Percentiles rank a stretch among this genome's conserved stretches.
These are phyloP conservation scores for Heliopora coerulea DNA, from an alignment of 92 coral and sea anemone genomes.

Conservation along the genomic window DNA sequence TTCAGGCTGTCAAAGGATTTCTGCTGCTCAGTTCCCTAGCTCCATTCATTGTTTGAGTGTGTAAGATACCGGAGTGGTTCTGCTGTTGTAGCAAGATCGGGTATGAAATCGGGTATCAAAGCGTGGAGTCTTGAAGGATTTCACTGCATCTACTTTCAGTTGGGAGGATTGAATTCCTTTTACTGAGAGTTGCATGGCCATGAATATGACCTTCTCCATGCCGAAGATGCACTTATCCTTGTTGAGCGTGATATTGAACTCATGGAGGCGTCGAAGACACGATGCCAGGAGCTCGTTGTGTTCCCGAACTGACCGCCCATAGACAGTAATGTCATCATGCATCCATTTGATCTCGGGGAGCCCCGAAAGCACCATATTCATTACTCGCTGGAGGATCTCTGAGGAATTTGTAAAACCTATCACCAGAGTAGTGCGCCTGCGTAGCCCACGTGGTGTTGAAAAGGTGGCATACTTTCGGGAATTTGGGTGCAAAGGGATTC, in stretches of 20 bases:
- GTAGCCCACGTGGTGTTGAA: slow-evolving; percentile 7
- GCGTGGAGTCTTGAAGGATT: neutral
- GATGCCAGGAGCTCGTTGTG: neutral
- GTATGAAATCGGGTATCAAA: neutral
- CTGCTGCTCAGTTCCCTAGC: too few relatives aligned
- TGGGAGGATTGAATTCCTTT: too few relatives aligned
- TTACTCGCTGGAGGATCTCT: slow-evolving; percentile 3
- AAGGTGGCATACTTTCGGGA: slow-evolving; percentile 1
- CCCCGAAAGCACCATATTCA: slow-evolving; percentile 3
- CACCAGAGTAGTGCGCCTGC: neutral
- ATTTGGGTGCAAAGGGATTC: neutral
- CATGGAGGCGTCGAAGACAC: neutral
- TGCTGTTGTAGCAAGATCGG: slow-evolving; percentile 4
- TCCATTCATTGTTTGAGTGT: too few relatives aligned
- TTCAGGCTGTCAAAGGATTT: too few relatives aligned
- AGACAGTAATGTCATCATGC: too few relatives aligned
- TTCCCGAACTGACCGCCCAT: neutral
- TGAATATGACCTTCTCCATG: too few relatives aligned
- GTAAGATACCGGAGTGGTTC: slow-evolving; percentile 6
- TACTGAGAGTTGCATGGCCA: too few relatives aligned
- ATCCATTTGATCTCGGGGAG: neutral
- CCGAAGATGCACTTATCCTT: neutral
- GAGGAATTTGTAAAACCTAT: slow-evolving; percentile 1
- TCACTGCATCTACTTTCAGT: too few relatives aligned
- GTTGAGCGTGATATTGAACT: slow-evolving; percentile 7